Evolutionary conservation across 2,888 invertebrate genomes (phyloP).

Genomic region (Ferrisia virgata): DNA sequence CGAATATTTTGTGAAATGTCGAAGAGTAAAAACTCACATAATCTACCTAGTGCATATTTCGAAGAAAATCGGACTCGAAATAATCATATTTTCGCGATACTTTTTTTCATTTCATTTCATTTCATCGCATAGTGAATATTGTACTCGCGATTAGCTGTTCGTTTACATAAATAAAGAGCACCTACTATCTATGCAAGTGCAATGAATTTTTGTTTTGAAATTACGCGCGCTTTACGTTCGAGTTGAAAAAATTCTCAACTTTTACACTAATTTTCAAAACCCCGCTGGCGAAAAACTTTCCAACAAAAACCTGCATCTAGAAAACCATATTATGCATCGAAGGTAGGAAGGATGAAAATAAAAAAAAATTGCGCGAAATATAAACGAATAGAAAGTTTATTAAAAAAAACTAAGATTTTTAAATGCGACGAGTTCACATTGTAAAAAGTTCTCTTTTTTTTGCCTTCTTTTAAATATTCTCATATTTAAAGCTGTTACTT

Average conservation of each 20-base stretch:
- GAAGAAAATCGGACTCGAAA: too few relatives aligned
- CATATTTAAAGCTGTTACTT: slow-evolving; percentile 20
- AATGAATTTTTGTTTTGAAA: background rate
- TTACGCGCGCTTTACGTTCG: background rate
- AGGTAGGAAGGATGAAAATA: background rate
- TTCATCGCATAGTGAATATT: background rate
- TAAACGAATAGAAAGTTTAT: background rate
- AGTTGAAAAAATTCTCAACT: background rate
- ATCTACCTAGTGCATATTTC: too few relatives aligned
- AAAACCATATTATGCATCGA: background rate
- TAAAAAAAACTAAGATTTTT: slow-evolving; percentile 22
- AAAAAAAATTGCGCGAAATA: background rate
- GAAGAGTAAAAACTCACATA: too few relatives aligned
- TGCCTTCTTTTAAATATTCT: slow-evolving; percentile 6
- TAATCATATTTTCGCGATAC: too few relatives aligned
- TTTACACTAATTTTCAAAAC: background rate
- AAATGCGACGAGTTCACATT: slow-evolving; percentile 10
- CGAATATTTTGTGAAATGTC: too few relatives aligned
- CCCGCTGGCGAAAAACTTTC: background rate
- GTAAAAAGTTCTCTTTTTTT: background rate
- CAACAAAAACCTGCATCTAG: background rate
- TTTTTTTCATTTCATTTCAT: too few relatives aligned
- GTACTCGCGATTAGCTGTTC: background rate
- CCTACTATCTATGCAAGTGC: background rate
- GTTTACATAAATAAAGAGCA: background rate